A percentile compares a stretch with the other conserved stretches of the same genome.
Conservation (phyloP, 2,888 invertebrate genomes). For the Sericinus montela region DNA sequence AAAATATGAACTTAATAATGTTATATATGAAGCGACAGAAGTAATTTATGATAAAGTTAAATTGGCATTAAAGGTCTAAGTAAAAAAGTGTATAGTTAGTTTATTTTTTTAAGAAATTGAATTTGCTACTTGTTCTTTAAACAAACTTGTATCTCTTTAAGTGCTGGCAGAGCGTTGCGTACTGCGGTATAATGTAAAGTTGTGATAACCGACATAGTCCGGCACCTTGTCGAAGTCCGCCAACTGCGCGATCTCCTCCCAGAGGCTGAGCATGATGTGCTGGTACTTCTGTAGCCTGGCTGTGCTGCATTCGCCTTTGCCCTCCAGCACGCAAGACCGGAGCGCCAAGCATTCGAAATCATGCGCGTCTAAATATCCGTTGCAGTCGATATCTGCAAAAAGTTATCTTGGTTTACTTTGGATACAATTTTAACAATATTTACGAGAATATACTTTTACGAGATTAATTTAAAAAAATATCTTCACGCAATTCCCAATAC, state of each 20-base stretch:
- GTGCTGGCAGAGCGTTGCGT: slow-evolving; percentile 23
- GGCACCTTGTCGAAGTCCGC: slow-evolving; percentile 92
- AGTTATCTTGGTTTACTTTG: background rate
- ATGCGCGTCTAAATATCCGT: slow-evolving; percentile 88
- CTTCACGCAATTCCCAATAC: too few relatives aligned
- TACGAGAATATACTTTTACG: too few relatives aligned
- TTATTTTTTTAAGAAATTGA: too few relatives aligned
- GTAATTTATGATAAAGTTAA: too few relatives aligned
- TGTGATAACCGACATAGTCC: slow-evolving; percentile 75
- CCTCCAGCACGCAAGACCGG: slow-evolving; percentile 88
- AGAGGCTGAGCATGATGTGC: slow-evolving; percentile 89
- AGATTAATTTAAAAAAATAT: too few relatives aligned
- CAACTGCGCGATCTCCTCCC: slow-evolving; percentile 91
- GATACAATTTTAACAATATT: too few relatives aligned
- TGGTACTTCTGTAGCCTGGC: slow-evolving; percentile 87
- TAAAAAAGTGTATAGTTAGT: too few relatives aligned
- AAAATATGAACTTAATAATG: too few relatives aligned
- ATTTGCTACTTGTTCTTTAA: too few relatives aligned
- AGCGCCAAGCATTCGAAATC: slow-evolving; percentile 92
- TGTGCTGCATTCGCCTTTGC: slow-evolving; percentile 88
- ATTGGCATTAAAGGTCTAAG: too few relatives aligned
- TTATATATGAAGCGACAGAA: too few relatives aligned
- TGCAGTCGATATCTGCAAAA: slow-evolving; percentile 88
- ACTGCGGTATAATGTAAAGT: slow-evolving; percentile 41
- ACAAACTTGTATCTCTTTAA: slow-evolving; percentile 21